Evolutionary conservation across 2,888 invertebrate species (phyloP), one percentile per base, ranked within the genome.

Genomic region (Dryobota labecula): DNA sequence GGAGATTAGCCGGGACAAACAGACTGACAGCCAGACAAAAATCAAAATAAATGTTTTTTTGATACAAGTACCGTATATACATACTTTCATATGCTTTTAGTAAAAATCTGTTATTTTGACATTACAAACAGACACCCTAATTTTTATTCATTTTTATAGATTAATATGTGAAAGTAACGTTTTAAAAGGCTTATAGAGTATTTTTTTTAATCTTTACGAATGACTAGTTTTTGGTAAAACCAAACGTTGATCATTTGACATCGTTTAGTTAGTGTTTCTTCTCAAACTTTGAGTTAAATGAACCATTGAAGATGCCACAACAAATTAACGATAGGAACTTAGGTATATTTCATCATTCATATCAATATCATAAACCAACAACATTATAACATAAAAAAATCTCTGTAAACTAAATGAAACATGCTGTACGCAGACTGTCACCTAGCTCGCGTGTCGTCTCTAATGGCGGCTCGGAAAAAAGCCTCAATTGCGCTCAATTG

Each of bases 391-490:
- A 13, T 7, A 1, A 4, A 24, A 36, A 53, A 53, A 45, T n/a
- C 13, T 0, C 4, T 20, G 15, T 2, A 67, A 63, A 41, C 1
- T 24, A 60, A 75, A 63, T 1, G 2, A 64, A 78, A 68, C 90
- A 85, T 74, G 67, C 91, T 91, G 90, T 92, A 89, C 70, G 27
- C 67, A 51, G 77, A 76, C 75, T 90, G 91, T 91, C 89, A 86
- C 89, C 86, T 80, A 76, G 87, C 86, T 93, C 90, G 94, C 94
- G 94, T 94, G 94, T 92, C 89, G 87, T 86, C 89, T 89, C 91
- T 94, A 94, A 95, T 94, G 92, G 92, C 86, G 81, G 88, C 76
- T 88, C 84, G 90, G 92, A 93, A 95, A 95, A 95, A 95, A 94
- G 90, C 86, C 90, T 90, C 93, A 92, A 94, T 95, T 92, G 92